phyloP scores from a whole-genome alignment of 2,888 invertebrate species.

The Laspeyria flexula region DNA sequence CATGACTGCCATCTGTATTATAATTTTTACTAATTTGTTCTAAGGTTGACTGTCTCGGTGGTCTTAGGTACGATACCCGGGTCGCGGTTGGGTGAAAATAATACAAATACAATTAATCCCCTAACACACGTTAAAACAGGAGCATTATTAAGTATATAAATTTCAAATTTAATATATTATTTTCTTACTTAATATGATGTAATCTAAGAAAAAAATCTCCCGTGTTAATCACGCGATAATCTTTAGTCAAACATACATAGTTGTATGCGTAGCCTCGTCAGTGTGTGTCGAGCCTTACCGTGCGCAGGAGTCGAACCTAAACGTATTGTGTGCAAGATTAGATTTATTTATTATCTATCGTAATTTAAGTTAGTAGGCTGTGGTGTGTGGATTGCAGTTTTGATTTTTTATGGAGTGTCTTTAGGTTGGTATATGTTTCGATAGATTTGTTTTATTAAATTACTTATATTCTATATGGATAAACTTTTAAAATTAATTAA shows the following conservation, averaged over 20 bases:
- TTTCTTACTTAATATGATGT: constrained; percentile 27
- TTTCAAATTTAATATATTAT: not conserved
- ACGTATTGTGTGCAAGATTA: constrained; percentile 15
- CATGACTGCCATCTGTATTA: not conserved
- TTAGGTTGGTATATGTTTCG: too few species aligned
- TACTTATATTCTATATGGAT: too few species aligned
- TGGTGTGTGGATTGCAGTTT: not conserved
- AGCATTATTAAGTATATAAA: too few species aligned
- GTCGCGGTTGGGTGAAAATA: too few species aligned
- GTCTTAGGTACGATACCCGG: too few species aligned
- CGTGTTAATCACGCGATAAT: constrained; percentile 56
- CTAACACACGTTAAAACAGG: too few species aligned
- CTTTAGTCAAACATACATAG: constrained; percentile 52
- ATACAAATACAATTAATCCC: too few species aligned
- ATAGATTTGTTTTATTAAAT: too few species aligned
- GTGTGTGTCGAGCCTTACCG: constrained; percentile 54
- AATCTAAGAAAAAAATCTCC: constrained; percentile 49
- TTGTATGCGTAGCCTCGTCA: constrained; percentile 45
- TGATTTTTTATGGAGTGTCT: too few species aligned
- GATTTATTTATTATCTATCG: constrained; percentile 3
- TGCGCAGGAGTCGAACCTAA: constrained; percentile 42
- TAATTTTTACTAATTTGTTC: not conserved
- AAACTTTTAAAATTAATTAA: too few species aligned
- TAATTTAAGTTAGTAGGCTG: constrained; percentile 1
- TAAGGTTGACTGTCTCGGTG: not conserved